Percentiles rank a stretch among this genome's conserved stretches.
These are phyloP conservation scores for Pachyrhynchus sulphureomaculatus DNA, from an alignment of 1,140 invertebrate species.

Conservation along the genomic window DNA sequence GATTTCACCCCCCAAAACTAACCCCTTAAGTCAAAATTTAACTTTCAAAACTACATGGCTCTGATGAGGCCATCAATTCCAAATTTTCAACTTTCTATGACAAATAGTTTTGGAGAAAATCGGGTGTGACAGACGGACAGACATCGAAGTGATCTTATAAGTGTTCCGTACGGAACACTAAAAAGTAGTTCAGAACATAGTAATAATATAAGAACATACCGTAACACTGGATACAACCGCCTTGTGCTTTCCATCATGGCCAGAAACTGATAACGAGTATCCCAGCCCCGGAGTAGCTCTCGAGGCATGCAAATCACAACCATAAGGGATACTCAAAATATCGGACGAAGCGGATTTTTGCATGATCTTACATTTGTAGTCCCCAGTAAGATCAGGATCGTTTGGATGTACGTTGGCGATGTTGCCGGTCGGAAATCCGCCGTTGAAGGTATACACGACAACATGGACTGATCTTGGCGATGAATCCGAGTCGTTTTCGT, in stretches of 20 bases:
- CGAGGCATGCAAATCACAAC: slow-evolving; percentile 76
- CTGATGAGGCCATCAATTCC: too few relatives aligned
- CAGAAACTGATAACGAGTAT: slow-evolving; percentile 76
- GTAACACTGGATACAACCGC: slow-evolving; percentile 83
- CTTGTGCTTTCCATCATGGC: slow-evolving; percentile 85
- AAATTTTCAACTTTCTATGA: too few relatives aligned
- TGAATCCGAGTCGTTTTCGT: slow-evolving; percentile 92
- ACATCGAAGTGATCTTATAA: too few relatives aligned
- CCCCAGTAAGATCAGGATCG: slow-evolving; percentile 83
- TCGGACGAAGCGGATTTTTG: slow-evolving; percentile 58
- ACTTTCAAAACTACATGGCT: too few relatives aligned
- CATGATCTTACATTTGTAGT: slow-evolving; percentile 83
- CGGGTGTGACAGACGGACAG: too few relatives aligned
- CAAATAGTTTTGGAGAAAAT: too few relatives aligned
- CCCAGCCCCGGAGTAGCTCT: slow-evolving; percentile 67
- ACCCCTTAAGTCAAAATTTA: too few relatives aligned
- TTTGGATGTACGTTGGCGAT: slow-evolving; percentile 90
- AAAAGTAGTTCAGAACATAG: too few relatives aligned
- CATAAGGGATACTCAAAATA: slow-evolving; percentile 70
- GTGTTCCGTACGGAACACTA: too few relatives aligned
- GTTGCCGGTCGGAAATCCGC: slow-evolving; percentile 69
- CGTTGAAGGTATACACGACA: slow-evolving; percentile 76
- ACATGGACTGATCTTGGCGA: slow-evolving; percentile 79
- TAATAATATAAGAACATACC: too few relatives aligned
- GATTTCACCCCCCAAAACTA: too few relatives aligned